Conservation (phyloP, 1,140 invertebrate species). For the Bombus sibiricus region DNA sequence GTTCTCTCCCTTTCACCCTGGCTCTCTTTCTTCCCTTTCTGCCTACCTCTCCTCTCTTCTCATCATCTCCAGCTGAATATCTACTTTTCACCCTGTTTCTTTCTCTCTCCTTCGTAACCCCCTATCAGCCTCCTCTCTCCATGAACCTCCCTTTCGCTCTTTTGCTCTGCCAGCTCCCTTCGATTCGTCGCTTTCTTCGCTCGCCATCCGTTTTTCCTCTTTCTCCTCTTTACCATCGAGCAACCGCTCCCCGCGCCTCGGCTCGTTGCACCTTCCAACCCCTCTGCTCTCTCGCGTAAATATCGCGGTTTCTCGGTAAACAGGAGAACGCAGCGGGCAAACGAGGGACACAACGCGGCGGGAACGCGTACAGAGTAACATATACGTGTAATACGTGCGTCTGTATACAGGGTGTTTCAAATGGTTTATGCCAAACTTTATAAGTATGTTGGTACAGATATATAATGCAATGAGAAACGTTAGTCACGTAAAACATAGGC, state of each 20-base stretch:
- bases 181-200: conserved; percentile 18
- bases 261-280: neutral
- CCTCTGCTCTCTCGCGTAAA: conserved; percentile 24
- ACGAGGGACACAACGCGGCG: neutral
- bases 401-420: neutral
- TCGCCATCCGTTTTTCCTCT: conserved; percentile 7
- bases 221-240: neutral
- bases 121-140: conserved; percentile 10
- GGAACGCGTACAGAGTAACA: neutral
- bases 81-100: conserved; percentile 73
- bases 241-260: neutral
- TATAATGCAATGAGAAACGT: neutral
- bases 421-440: neutral
- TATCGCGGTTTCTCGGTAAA: conserved; percentile 41
- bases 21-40: neutral
- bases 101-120: conserved; percentile 47
- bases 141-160: neutral
- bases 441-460: neutral
- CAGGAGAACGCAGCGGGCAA: conserved; percentile 1
- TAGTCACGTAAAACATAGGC: neutral
- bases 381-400: neutral
- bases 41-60: neutral
- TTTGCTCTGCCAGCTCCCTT: neutral
- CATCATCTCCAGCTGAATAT: too few relatives aligned
- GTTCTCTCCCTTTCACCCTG: conserved; percentile 30